These are phyloP conservation scores for Gobio occitaniae DNA, from an alignment of 2,797 vertebrate species.

Conservation along the genomic window DNA sequence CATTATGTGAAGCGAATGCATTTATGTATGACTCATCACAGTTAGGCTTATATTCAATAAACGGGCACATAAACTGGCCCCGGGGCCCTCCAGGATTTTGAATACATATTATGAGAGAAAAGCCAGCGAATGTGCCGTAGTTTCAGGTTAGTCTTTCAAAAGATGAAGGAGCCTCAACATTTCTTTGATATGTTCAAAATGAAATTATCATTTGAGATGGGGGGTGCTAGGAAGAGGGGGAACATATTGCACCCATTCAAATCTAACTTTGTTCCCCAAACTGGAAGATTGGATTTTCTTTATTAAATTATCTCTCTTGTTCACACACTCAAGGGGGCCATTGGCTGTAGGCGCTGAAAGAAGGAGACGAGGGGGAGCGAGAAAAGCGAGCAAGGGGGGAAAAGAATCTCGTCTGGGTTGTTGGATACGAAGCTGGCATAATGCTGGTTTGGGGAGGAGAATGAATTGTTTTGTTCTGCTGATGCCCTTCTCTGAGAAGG, in stretches of 20 bases:
- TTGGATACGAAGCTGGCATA: slow-evolving; percentile 79
- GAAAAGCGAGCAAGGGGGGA: slow-evolving; percentile 50
- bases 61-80: slow-evolving; percentile 39
- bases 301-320: slow-evolving; percentile 93
- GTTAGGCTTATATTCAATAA: slow-evolving; percentile 45
- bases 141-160: slow-evolving; percentile 53
- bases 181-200: slow-evolving; percentile 78
- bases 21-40: slow-evolving; percentile 50
- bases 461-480: slow-evolving; percentile 94
- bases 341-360: slow-evolving; percentile 89
- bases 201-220: slow-evolving; percentile 76
- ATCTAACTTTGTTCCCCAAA: slow-evolving; percentile 86
- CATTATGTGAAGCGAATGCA: slow-evolving; percentile 40
- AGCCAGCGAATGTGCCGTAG: slow-evolving; percentile 8
- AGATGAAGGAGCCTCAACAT: slow-evolving; percentile 70
- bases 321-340: slow-evolving; percentile 94
- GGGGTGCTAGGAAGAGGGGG: slow-evolving; percentile 66
- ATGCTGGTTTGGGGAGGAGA: slow-evolving; percentile 84
- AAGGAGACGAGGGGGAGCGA: slow-evolving; percentile 63
- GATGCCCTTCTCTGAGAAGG: slow-evolving; percentile 86
- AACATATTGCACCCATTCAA: slow-evolving; percentile 82
- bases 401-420: slow-evolving; percentile 85
- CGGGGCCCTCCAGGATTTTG: slow-evolving; percentile 22
- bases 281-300: slow-evolving; percentile 88
- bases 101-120: slow-evolving; percentile 38